Conservation (phyloP, 1,140 invertebrate genomes). For the Lasaia peninsularis region DNA sequence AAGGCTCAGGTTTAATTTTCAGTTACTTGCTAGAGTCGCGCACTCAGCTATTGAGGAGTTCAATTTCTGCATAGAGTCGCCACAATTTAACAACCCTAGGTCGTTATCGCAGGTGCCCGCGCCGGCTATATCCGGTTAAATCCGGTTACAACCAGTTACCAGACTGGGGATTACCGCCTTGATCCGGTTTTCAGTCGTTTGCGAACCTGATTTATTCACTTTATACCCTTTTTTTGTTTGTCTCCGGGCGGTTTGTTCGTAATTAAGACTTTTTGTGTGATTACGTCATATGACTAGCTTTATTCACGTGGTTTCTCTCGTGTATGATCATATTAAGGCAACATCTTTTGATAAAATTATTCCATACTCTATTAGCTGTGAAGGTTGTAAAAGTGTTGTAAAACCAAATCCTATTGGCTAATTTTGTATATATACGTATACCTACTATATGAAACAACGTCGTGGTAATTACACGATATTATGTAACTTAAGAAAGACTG, state of each 20-base stretch:
- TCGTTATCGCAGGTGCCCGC: conserved; percentile 67
- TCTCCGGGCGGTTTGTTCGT: conserved; percentile 4
- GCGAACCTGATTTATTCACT: conserved; percentile 68
- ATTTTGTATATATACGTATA: too few species aligned
- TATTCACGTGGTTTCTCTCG: neutral
- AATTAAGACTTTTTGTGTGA: conserved; percentile 2
- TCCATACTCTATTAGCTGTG: too few species aligned
- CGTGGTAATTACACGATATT: too few species aligned
- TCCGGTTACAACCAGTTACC: conserved; percentile 57
- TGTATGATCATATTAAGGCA: neutral
- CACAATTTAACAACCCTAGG: conserved; percentile 26
- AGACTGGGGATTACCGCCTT: conserved; percentile 57
- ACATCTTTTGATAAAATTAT: too few species aligned
- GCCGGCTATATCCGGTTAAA: conserved; percentile 59
- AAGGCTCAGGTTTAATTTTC: neutral
- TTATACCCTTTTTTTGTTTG: conserved; percentile 25
- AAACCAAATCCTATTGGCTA: too few species aligned
- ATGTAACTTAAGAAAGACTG: too few species aligned
- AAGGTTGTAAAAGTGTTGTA: too few species aligned
- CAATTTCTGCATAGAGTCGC: conserved; percentile 4
- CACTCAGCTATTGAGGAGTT: conserved; percentile 1
- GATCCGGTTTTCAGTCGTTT: conserved; percentile 63
- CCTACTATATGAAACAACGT: too few species aligned
- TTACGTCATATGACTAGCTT: neutral
- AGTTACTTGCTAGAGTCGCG: conserved; percentile 11